Evolutionary conservation across 2,113 vertebrate genomes (phyloP).

Genomic region (Strigops habroptila): DNA sequence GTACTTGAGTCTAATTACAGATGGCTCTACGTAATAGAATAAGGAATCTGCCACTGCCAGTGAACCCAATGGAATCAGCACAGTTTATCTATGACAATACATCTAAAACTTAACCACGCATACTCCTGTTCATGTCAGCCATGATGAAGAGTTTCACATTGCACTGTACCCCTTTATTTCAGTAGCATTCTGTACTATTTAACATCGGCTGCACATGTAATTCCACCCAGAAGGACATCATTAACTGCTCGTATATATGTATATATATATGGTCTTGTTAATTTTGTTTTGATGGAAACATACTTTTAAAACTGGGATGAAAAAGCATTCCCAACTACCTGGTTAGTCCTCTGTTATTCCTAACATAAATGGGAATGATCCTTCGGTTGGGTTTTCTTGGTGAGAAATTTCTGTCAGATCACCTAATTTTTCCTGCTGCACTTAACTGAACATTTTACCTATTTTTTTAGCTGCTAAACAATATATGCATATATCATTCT

Average conservation of each 20-base stretch:
- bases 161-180: background rate
- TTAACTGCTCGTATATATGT: background rate
- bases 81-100: background rate
- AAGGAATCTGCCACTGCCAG: background rate
- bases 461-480: background rate
- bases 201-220: background rate
- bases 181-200: background rate
- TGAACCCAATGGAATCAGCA: background rate
- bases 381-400: background rate
- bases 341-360: background rate
- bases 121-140: background rate
- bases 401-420: background rate
- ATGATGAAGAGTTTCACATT: background rate
- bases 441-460: background rate
- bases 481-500: accelerated
- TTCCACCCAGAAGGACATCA: background rate
- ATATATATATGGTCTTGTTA: background rate
- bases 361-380: background rate
- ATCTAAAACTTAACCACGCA: background rate
- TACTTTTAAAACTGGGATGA: background rate
- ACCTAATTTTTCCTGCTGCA: background rate
- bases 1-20: background rate
- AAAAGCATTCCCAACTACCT: background rate
- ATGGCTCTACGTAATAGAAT: background rate
- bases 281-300: background rate